Conservation (phyloP, 2,113 vertebrate species). For the Thryonomys swinderianus region DNA sequence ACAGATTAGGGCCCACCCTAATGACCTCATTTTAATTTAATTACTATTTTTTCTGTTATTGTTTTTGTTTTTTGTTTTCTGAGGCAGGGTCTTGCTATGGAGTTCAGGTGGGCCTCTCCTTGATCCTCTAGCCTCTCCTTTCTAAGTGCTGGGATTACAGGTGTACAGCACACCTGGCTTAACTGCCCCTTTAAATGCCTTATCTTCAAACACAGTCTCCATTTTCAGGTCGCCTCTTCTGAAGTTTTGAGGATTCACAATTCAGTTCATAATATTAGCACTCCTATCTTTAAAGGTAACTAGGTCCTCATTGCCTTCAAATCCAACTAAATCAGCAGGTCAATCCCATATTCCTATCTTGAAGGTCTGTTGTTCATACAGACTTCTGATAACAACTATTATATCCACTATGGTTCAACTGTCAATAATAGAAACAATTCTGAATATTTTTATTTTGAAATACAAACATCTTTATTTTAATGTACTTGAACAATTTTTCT, state of each 20-base stretch:
- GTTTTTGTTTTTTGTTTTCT: background rate
- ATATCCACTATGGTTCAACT: background rate
- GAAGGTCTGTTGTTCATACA: background rate
- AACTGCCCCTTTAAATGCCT: background rate
- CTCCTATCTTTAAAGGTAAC: background rate
- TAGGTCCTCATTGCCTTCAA: background rate
- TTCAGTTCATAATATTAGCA: background rate
- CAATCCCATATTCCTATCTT: background rate
- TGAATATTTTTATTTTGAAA: background rate
- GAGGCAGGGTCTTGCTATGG: background rate
- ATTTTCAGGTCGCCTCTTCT: background rate
- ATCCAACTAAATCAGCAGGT: background rate
- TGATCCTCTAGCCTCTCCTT: background rate
- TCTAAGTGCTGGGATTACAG: background rate
- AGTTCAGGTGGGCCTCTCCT: background rate
- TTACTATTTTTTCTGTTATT: background rate
- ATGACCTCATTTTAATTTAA: conserved; percentile 3
- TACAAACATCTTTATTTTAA: conserved; percentile 44
- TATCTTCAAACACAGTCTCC: background rate
- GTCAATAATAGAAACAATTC: conserved; percentile 11
- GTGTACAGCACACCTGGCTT: background rate
- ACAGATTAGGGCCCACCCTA: background rate
- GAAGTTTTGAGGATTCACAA: background rate
- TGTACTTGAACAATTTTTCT: conserved; percentile 10
- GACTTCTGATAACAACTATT: conserved; percentile 23